A percentile compares a stretch with the other conserved stretches of the same genome.
Conservation (phyloP, 2,888 invertebrate genomes). For the Scaptomyza reducta region DNA sequence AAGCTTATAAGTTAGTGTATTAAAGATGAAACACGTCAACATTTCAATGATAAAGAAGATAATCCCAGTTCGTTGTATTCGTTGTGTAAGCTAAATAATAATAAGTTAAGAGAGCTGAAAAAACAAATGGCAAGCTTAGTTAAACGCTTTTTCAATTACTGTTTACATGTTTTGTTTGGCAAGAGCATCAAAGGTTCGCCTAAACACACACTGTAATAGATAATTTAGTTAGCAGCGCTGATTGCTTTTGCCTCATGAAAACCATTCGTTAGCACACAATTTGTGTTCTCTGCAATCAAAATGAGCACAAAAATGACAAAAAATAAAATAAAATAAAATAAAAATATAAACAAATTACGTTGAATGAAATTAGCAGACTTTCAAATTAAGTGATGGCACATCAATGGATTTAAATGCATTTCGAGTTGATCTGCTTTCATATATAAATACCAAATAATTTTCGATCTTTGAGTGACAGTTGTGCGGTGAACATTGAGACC, state of each 20-base stretch:
- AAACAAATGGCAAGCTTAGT: not conserved
- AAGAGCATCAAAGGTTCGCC: constrained; percentile 25
- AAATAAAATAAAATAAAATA: constrained; percentile 37
- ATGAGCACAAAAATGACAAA: not conserved
- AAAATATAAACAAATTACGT: constrained; percentile 40
- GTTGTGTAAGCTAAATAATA: not conserved
- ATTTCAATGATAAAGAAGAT: not conserved
- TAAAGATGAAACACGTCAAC: not conserved
- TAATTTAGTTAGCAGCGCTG: constrained; percentile 13
- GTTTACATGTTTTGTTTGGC: not conserved
- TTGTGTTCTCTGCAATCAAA: constrained; percentile 19
- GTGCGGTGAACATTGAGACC: constrained; percentile 38
- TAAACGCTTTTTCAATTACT: not conserved
- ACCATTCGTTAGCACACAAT: constrained; percentile 42
- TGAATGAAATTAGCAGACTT: constrained; percentile 56
- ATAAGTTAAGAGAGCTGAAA: not conserved
- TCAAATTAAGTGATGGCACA: constrained; percentile 24
- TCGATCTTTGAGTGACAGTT: constrained; percentile 53
- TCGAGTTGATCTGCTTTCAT: constrained; percentile 4
- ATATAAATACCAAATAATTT: constrained; percentile 59
- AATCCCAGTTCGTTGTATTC: not conserved
- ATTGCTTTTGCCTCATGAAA: constrained; percentile 30
- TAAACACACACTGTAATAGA: not conserved
- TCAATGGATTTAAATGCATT: constrained; percentile 30
- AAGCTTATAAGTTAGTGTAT: not conserved